These are phyloP conservation scores for Tethea ocularis DNA, from an alignment of 2,888 invertebrate genomes.

Conservation along the genomic window DNA sequence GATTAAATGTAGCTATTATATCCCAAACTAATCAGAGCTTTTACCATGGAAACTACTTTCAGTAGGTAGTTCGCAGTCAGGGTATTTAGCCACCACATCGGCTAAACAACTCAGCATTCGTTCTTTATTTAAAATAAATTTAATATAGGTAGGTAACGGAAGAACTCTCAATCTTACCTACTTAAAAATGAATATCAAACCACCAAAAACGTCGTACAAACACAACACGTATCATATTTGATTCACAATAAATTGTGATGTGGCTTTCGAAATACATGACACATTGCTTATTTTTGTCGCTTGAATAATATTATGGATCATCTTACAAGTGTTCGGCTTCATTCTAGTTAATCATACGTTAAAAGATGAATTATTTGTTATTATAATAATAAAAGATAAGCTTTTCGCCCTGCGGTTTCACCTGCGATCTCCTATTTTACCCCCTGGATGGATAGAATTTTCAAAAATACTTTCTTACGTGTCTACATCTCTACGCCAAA, in stretches of 20 bases:
- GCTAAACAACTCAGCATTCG: too few relatives aligned
- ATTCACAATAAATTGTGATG: conserved; percentile 8
- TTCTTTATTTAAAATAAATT: too few relatives aligned
- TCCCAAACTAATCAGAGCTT: too few relatives aligned
- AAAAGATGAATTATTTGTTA: background rate
- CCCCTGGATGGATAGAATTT: too few relatives aligned
- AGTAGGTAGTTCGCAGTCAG: too few relatives aligned
- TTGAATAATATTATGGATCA: conserved; percentile 9
- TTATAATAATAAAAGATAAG: background rate
- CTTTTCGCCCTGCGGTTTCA: too few relatives aligned
- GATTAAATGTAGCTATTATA: too few relatives aligned
- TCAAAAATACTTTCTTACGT: too few relatives aligned
- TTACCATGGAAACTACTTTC: too few relatives aligned
- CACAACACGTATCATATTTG: conserved; percentile 4
- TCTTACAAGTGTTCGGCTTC: conserved; percentile 4
- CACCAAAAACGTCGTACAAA: background rate
- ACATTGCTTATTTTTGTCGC: background rate
- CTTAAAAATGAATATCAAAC: background rate
- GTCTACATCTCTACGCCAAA: too few relatives aligned
- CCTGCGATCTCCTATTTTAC: too few relatives aligned
- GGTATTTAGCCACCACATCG: too few relatives aligned
- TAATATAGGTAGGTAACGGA: background rate
- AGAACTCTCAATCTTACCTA: background rate
- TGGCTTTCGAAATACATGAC: background rate
- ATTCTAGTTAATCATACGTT: background rate